These are phyloP conservation scores for Archips crataeganus DNA, from an alignment of 2,888 invertebrate genomes.

Conservation along the genomic window DNA sequence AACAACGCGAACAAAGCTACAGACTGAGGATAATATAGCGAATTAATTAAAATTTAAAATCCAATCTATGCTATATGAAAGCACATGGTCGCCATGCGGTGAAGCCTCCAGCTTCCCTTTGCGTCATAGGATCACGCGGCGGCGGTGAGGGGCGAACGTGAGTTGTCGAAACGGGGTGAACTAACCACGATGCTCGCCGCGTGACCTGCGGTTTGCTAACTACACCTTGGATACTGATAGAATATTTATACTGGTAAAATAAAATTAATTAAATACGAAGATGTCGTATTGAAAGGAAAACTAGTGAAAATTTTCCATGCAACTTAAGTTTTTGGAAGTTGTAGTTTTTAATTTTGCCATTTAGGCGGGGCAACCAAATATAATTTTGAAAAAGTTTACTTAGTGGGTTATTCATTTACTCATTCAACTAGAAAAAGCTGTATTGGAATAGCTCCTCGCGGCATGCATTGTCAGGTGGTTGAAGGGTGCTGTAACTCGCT, in stretches of 20 bases:
- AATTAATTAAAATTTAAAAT: not conserved
- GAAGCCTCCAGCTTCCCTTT: constrained; percentile 38
- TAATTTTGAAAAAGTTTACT: too few species aligned
- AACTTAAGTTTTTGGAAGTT: too few species aligned
- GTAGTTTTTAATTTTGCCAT: too few species aligned
- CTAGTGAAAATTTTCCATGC: too few species aligned
- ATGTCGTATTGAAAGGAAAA: not conserved
- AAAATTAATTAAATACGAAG: not conserved
- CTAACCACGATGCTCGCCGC: constrained; percentile 57
- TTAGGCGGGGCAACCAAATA: too few species aligned
- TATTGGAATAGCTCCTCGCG: not conserved
- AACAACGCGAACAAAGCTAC: not conserved
- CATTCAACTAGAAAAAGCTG: not conserved
- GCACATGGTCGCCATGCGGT: not conserved
- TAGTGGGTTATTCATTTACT: not conserved
- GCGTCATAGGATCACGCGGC: constrained; percentile 54
- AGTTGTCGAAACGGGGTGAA: constrained; percentile 58
- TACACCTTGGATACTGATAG: constrained; percentile 16
- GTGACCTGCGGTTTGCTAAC: constrained; percentile 57
- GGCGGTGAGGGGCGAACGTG: constrained; percentile 54
- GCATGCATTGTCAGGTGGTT: not conserved
- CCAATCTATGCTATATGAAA: not conserved
- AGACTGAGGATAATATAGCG: not conserved
- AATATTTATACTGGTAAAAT: not conserved
- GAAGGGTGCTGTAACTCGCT: too few species aligned